Evolutionary conservation across 1,140 invertebrate species (phyloP).

Genomic region (Agrypnia vestita): DNA sequence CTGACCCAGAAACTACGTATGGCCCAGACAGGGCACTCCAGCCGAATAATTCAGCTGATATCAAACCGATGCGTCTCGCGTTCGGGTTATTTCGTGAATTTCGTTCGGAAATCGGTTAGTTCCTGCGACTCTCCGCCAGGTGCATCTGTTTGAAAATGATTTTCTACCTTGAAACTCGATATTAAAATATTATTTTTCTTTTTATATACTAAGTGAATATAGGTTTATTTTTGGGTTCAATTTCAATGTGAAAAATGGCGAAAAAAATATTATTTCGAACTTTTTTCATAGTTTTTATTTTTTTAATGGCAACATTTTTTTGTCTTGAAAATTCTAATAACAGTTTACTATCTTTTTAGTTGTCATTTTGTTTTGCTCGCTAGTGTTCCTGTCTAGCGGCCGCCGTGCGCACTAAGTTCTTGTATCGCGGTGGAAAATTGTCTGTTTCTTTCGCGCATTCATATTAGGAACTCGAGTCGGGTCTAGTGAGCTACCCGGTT

Average conservation of each 20-base stretch:
- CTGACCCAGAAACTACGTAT: conserved; percentile 74
- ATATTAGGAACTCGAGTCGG: conserved; percentile 1
- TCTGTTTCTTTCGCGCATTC: conserved; percentile 5
- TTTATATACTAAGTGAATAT: background rate
- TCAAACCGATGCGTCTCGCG: conserved; percentile 65
- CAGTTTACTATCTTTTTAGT: conserved; percentile 43
- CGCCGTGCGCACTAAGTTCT: conserved; percentile 3
- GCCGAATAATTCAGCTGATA: conserved; percentile 75
- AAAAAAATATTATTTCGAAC: background rate
- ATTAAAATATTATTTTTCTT: background rate
- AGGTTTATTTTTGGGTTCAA: background rate
- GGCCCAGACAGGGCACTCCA: conserved; percentile 74
- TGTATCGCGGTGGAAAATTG: conserved; percentile 6
- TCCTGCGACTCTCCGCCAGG: conserved; percentile 25
- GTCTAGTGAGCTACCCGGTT: background rate
- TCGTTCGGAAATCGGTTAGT: conserved; percentile 29
- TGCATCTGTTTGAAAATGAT: conserved; percentile 1
- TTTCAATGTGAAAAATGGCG: background rate
- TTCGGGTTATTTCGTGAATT: conserved; percentile 33
- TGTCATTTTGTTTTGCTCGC: conserved; percentile 34
- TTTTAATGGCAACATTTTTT: conserved; percentile 20
- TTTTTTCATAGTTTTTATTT: background rate
- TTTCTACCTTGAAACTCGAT: background rate
- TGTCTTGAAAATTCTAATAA: conserved; percentile 21
- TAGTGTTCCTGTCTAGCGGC: conserved; percentile 43